Conservation (phyloP, 1,140 invertebrate genomes). For the Pomacea maculata region DNA sequence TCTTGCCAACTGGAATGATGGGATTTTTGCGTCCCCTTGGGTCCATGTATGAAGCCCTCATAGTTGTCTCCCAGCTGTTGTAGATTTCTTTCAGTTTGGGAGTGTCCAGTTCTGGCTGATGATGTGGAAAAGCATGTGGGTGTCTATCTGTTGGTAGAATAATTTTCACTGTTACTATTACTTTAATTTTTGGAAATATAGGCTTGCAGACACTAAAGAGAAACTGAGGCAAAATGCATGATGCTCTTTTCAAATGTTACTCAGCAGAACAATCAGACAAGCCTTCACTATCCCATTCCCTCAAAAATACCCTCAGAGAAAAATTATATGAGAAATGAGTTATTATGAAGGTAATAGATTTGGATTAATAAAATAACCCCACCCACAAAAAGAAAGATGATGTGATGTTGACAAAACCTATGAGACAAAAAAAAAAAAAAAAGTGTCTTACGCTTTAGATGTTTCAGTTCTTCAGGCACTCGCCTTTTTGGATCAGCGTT, state of each 20-base stretch:
- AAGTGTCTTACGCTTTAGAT: constrained; percentile 48
- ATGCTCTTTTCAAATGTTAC: background rate
- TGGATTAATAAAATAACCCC: no score
- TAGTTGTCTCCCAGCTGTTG: constrained; percentile 52
- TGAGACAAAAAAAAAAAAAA: background rate
- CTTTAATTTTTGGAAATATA: no score
- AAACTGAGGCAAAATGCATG: background rate
- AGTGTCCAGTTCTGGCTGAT: constrained; percentile 51
- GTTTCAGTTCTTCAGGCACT: constrained; percentile 49
- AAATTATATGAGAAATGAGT: background rate
- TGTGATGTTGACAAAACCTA: no score
- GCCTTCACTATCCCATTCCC: background rate
- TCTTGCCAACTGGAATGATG: background rate
- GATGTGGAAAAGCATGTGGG: constrained; percentile 45
- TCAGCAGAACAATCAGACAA: background rate
- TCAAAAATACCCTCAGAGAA: background rate
- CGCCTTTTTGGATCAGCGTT: constrained; percentile 39
- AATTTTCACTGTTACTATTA: background rate
- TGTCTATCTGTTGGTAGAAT: constrained; percentile 41
- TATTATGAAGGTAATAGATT: no score
- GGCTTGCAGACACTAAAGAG: background rate
- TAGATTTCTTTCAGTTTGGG: constrained; percentile 33
- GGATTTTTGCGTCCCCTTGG: constrained; percentile 31
- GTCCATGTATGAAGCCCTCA: constrained; percentile 38
- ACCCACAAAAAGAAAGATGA: no score